A percentile compares a stretch with the other conserved stretches of the same genome.
Conservation (phyloP, 2,888 invertebrate species). For the Dusona sp. region DNA sequence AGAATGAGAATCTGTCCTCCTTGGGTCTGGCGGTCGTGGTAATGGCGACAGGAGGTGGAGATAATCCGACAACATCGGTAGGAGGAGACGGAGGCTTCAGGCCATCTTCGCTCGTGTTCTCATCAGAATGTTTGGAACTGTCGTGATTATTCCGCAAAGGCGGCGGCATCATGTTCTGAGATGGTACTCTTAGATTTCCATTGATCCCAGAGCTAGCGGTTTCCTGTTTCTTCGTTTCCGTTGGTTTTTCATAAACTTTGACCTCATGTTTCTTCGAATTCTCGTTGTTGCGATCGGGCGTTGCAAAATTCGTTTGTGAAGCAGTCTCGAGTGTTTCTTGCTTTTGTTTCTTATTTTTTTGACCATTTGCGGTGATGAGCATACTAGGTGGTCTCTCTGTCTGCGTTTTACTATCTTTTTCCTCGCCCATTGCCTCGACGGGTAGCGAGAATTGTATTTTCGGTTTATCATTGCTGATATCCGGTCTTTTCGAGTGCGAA, state of each 20-base stretch:
- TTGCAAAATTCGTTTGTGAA: constrained; percentile 80
- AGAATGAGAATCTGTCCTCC: constrained; percentile 73
- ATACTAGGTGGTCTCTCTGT: constrained; percentile 81
- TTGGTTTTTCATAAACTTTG: constrained; percentile 36
- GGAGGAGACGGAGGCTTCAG: constrained; percentile 79
- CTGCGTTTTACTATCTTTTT: constrained; percentile 76
- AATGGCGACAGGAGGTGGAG: constrained; percentile 81
- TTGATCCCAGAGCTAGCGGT: constrained; percentile 41
- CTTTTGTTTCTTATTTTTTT: constrained; percentile 71
- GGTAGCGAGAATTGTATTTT: constrained; percentile 79
- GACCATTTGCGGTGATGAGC: constrained; percentile 72
- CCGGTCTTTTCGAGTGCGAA: constrained; percentile 65
- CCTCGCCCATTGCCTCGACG: constrained; percentile 77
- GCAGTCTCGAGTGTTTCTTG: constrained; percentile 77
- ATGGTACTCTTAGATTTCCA: constrained; percentile 74
- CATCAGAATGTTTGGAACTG: constrained; percentile 70
- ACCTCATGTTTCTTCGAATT: constrained; percentile 53
- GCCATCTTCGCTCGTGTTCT: constrained; percentile 74
- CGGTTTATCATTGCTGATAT: constrained; percentile 64
- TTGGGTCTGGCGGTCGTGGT: constrained; percentile 77
- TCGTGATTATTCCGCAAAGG: constrained; percentile 71
- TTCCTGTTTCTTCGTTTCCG: constrained; percentile 63
- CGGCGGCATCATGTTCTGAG: constrained; percentile 81
- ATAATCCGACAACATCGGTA: constrained; percentile 81
- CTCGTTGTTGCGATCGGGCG: constrained; percentile 68